Conservation (phyloP, 2,888 invertebrate species). For the Protophormia terraenovae region DNA sequence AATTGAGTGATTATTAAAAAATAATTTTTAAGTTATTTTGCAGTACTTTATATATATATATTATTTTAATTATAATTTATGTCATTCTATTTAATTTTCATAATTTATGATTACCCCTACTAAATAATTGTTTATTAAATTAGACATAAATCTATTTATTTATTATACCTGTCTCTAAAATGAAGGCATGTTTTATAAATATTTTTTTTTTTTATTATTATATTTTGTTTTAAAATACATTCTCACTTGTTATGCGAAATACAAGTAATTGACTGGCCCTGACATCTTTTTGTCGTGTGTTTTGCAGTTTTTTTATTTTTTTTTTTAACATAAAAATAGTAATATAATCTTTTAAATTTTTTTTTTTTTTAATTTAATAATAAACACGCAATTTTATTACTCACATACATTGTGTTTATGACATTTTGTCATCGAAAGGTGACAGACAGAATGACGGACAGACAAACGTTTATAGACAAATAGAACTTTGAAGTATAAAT, state of each 20-base stretch:
- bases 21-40: too few relatives aligned
- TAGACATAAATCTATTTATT: neutral
- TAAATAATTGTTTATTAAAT: neutral
- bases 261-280: slow-evolving; percentile 65
- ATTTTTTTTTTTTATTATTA: slow-evolving; percentile 13
- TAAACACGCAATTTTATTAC: slow-evolving; percentile 62
- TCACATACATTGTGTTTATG: slow-evolving; percentile 12
- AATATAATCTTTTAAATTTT: slow-evolving; percentile 48
- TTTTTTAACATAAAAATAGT: slow-evolving; percentile 36
- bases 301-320: slow-evolving; percentile 11
- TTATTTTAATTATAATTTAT: too few relatives aligned
- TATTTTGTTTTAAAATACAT: slow-evolving; percentile 25
- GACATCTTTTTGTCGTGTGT: slow-evolving; percentile 62
- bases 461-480: neutral
- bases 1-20: too few relatives aligned
- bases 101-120: neutral
- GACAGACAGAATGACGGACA: slow-evolving; percentile 22
- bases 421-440: neutral
- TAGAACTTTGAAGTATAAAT: neutral
- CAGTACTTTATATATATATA: too few relatives aligned
- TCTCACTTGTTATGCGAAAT: slow-evolving; percentile 41
- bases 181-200: neutral
- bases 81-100: neutral
- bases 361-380: slow-evolving; percentile 41
- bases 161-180: slow-evolving; percentile 29